These are phyloP conservation scores for Drosophila simulans DNA, from an alignment of 1,140 invertebrate genomes.

Conservation along the genomic window DNA sequence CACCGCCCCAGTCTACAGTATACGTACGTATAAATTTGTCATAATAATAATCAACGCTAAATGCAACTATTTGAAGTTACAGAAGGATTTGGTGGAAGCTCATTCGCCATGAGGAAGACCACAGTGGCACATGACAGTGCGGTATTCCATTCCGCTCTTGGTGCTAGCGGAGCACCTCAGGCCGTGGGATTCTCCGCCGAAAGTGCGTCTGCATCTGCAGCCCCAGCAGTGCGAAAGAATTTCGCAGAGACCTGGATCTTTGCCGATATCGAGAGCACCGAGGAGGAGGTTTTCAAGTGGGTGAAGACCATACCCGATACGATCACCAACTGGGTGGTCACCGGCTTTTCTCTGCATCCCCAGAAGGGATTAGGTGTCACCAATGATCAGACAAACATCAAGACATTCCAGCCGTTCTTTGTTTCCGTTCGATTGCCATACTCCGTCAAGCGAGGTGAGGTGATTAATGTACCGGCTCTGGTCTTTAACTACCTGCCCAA, in stretches of 20 bases:
- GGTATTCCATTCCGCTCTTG: neutral
- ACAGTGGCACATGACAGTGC: neutral
- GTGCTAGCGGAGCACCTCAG: neutral
- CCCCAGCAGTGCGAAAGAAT: slow-evolving; percentile 59
- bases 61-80: neutral
- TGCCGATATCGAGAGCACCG: slow-evolving; percentile 71
- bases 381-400: slow-evolving; percentile 89
- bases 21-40: slow-evolving; percentile 31
- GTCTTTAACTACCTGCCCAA: slow-evolving; percentile 85
- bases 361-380: slow-evolving; percentile 93
- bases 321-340: slow-evolving; percentile 96
- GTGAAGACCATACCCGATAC: slow-evolving; percentile 90
- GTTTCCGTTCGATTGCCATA: slow-evolving; percentile 92
- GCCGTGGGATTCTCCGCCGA: neutral
- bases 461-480: slow-evolving; percentile 76
- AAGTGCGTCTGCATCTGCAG: neutral
- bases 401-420: slow-evolving; percentile 95
- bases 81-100: neutral
- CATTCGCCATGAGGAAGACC: slow-evolving; percentile 48
- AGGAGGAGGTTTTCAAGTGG: slow-evolving; percentile 82
- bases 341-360: slow-evolving; percentile 95
- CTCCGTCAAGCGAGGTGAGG: slow-evolving; percentile 90
- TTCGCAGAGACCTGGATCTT: slow-evolving; percentile 81
- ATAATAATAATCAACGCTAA: neutral
- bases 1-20: slow-evolving; percentile 39